Evolutionary conservation across 92 coral and sea anemone genomes (phyloP), one percentile per base, ranked within the genome.

Genomic region (Siderastrea siderea): DNA sequence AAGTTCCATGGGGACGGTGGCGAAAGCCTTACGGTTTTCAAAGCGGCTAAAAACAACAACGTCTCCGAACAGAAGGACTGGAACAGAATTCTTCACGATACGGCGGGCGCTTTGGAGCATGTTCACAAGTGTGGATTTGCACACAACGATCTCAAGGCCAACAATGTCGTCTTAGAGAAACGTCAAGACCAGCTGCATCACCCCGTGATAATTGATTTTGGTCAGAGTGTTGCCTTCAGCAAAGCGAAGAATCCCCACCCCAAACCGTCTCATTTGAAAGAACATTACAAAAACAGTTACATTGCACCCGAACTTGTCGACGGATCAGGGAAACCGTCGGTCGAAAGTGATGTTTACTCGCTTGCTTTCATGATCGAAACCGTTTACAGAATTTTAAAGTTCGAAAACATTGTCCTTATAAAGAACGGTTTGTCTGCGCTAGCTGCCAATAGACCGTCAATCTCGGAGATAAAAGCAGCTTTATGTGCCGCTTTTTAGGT

Each of bases 1-100:
- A 85, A 90, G 68, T 90, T 79, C 61, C 90, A 85, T 75, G 90
- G 92, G 26, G 85, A 78, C 7, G 57, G 47, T 55, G 26, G 48
- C 43, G 52, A 76, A 7, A 76, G 69, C 71, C 82, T 78, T 7
- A 79, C 91, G 5, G 45, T 87, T 54, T 19, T 50, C 26, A 69
- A 75, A 71, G 80, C 90, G 52, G 61, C 81, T 48, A 64, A 68
- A 45, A 52, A 49, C 43, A 78, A 38, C 50, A 7, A 66, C 12
- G 15, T 84, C 15, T 0, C 65, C 6, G 57, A 68, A 43, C 71
- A 51, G 47, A 57, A 46, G 50, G 48, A 54, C 8, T 86, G 90
- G 89, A 57, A 66, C 71, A 55, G 7, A 4, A 55, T 55, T 55
- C 61, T 55, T 2, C 61, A 55, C 10, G 12, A 5, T 5, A 53